Conservation (phyloP, 2,888 invertebrate genomes). For the Daptonema setosum region DNA sequence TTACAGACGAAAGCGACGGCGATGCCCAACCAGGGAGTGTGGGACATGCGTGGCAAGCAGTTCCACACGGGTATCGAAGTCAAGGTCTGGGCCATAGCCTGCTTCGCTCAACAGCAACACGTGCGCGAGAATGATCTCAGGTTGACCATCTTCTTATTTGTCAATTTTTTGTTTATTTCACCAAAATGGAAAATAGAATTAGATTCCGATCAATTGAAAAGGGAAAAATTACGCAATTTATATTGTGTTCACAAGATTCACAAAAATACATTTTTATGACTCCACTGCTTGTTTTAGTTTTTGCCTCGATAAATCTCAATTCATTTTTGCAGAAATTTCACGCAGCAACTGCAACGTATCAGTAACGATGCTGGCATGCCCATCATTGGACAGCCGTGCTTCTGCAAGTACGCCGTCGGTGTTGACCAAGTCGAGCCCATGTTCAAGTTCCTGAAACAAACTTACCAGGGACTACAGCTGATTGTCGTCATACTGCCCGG, state of each 20-base stretch:
- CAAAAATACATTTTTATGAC: not conserved
- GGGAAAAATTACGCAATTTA: no score
- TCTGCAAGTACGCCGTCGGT: slow-evolving; percentile 97
- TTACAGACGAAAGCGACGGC: slow-evolving; percentile 68
- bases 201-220: no score
- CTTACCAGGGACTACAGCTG: slow-evolving; percentile 78
- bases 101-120: slow-evolving; percentile 93
- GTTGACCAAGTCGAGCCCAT: slow-evolving; percentile 99
- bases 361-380: slow-evolving; percentile 99
- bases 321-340: slow-evolving; percentile 48
- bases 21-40: slow-evolving; percentile 92
- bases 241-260: no score
- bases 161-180: not conserved
- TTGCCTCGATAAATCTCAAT: not conserved
- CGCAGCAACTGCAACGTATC: slow-evolving; percentile 90
- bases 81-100: slow-evolving; percentile 96
- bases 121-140: slow-evolving; percentile 82
- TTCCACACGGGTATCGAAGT: slow-evolving; percentile 99
- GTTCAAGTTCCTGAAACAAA: slow-evolving; percentile 95
- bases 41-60: slow-evolving; percentile 99
- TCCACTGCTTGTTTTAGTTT: no score
- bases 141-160: not conserved
- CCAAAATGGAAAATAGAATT: no score
- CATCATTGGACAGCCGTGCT: slow-evolving; percentile 58
- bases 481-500: slow-evolving; percentile 87